Evolutionary conservation across 2,797 vertebrate species (phyloP), one percentile per base, ranked within the genome.

Genomic region (Ceyx erithaca): DNA sequence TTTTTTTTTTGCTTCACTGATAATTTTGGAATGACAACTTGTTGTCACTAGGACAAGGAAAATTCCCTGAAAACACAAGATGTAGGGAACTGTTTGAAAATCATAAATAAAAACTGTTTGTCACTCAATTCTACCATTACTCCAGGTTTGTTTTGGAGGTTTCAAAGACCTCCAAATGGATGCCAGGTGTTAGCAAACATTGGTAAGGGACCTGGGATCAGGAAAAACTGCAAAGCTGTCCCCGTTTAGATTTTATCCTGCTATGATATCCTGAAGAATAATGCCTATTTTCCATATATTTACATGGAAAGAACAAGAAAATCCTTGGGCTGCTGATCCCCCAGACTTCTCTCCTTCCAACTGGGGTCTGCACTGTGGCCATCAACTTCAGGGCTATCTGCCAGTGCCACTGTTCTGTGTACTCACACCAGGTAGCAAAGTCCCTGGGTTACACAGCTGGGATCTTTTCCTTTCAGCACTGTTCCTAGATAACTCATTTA

Each of bases 341-440:
- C 14, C 10, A 57, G 23, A n/a, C 6, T 8, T 52, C 40, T 46
- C 19, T 61, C 23, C 23, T 81, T 87, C 61, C n/a, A 15, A 10
- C 0, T 57, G 22, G 3, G 9, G 14, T 6, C n/a, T 49, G 23
- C 2, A 1, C 30, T 57, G n/a, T 67, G 57, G 37, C 11, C 40
- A 4, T 35, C 55, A 67, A 3, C 28, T 91, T 61, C 40, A n/a
- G 64, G 12, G 18, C 41, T 87, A 10, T 30, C 52, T 81, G 18
- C 25, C 57, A 30, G 16, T 59, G 10, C 40, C 66, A 43, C 37
- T 57, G 40, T 51, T 31, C 55, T 25, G 4, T 37, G 40, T 48
- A 30, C 46, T 51, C 75, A 62, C 48, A 35, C 31, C 41, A 46
- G 59, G 28, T 7, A 59, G 28, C 22, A 30, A 89, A 82, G 8